These are phyloP conservation scores for Apteryx mantelli DNA, from an alignment of 2,113 vertebrate species.

Conservation along the genomic window DNA sequence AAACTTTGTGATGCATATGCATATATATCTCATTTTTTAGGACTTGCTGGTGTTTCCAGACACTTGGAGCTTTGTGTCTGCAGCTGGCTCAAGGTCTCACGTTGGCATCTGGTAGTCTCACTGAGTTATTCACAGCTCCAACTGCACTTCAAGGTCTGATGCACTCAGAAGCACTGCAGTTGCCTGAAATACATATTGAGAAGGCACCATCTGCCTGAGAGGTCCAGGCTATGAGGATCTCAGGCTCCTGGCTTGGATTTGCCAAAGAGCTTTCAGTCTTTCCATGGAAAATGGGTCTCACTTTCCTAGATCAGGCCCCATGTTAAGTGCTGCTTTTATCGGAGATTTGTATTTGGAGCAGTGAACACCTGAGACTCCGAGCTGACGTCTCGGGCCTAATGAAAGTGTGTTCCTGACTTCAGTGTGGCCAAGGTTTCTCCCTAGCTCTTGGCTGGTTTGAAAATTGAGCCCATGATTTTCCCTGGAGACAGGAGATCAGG, in stretches of 20 bases:
- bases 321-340: neutral
- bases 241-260: neutral
- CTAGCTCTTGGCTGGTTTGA: neutral
- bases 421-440: neutral
- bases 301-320: neutral
- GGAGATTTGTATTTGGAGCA: neutral
- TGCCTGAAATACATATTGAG: neutral
- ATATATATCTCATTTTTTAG: neutral
- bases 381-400: neutral
- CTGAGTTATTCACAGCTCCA: neutral
- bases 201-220: neutral
- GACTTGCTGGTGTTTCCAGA: neutral
- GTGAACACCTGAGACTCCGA: neutral
- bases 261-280: neutral
- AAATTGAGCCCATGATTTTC: neutral
- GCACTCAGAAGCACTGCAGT: neutral
- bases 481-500: neutral
- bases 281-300: rapidly evolving
- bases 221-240: neutral
- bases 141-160: neutral
- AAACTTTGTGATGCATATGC: neutral
- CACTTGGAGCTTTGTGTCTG: neutral
- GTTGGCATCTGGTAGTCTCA: neutral
- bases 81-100: neutral
- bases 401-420: neutral